Base-by-base conservation (phyloP, 2,113 vertebrate genomes). In the Siphamia tubifer region DNA sequence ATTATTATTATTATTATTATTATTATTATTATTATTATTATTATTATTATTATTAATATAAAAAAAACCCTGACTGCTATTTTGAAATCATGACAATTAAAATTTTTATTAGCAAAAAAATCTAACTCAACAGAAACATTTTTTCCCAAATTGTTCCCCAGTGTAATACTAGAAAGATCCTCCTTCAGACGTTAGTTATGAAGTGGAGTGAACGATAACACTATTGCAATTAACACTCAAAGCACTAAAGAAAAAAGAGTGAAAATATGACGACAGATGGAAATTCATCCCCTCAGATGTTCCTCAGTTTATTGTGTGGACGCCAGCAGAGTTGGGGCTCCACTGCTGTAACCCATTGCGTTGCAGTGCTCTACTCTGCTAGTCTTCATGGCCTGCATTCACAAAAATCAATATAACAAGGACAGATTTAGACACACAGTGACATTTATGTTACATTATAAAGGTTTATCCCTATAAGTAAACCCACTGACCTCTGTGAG, bases 401-500 rank as follows among this genome's bases (percentile, higher is more conserved):
- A 79, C 15, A 63, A 13, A 57, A 2, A 34, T 16, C 31, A 1
- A 45, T n/a, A 13, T 0, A 17, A 1, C 2, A 28, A 2, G 0
- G 2, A 1, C 12, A 20, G 35, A n/a, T n/a, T n/a, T n/a, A n/a
- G n/a, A 15, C n/a, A 12, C 20, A 54, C 31, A 30, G 4, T 21
- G 3, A 13, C 30, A 10, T 17, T 8, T 34, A 34, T 11, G 1
- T 42, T 42, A 42, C n/a, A 8, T 21, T 42, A 3, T 4, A 20
- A 42, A 42, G 4, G 20, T 12, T 43, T 44, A 12, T 13, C 4
- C 5, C 9, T 4, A n/a, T n/a, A 5, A 7, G 40, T 6, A 3
- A 15, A 3, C 4, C 12, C 4, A 68, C 84, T 9, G 4, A 93
- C 91, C 87, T 87, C 36, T 0, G 91, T 93, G 0, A 92, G 72